Percentiles rank a stretch among this genome's conserved stretches.
phyloP scores from a whole-genome alignment of 2,888 invertebrate species.

The Bursaphelenchus okinawaensis region DNA sequence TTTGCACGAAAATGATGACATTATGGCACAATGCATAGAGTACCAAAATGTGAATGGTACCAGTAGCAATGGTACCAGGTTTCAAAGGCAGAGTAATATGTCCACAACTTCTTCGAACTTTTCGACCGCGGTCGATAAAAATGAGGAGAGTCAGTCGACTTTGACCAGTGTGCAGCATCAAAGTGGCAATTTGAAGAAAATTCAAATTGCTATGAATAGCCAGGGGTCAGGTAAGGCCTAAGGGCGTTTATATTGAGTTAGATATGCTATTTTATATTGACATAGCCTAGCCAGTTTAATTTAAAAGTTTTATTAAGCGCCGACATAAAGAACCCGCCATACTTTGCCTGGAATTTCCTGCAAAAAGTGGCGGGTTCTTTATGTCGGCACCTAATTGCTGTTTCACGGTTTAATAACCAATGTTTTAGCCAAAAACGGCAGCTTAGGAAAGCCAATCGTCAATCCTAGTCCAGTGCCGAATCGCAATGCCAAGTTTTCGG shows the following conservation, averaged over 20 bases:
- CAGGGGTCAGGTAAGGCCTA: too few species aligned
- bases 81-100: constrained; percentile 19
- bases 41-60: not conserved
- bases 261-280: too few species aligned
- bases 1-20: constrained; percentile 33
- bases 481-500: not conserved
- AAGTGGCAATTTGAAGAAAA: not conserved
- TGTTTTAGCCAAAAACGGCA: too few species aligned
- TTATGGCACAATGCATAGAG: constrained; percentile 30
- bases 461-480: not conserved
- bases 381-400: too few species aligned
- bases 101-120: constrained; percentile 9
- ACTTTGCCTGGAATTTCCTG: too few species aligned
- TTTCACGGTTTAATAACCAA: too few species aligned
- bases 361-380: too few species aligned
- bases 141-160: not conserved
- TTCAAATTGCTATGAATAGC: not conserved
- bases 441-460: too few species aligned
- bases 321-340: too few species aligned
- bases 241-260: too few species aligned
- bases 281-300: too few species aligned
- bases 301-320: too few species aligned
- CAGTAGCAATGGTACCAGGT: not conserved
- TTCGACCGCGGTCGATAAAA: not conserved
- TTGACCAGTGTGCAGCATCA: not conserved